Evolutionary conservation across 2,113 vertebrate species (phyloP), one percentile per base, ranked within the genome.

Genomic region (Ranitomeya variabilis): DNA sequence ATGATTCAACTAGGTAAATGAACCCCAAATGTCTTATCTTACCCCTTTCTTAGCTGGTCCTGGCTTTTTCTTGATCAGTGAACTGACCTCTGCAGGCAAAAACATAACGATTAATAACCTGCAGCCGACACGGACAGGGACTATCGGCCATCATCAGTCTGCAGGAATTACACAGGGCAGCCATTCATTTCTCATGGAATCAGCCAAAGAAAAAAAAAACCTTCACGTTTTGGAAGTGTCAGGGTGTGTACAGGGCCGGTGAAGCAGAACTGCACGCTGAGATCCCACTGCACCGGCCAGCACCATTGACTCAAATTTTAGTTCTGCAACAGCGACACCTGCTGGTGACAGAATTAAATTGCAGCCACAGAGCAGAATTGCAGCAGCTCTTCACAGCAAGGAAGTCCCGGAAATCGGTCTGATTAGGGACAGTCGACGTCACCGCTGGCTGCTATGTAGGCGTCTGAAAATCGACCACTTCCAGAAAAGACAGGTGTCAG

Each of bases 61-160:
- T 52, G 94, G 93, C 71, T 96, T 96, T 94, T 95, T 96, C 90
- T 96, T 96, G 82, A 96, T 94, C 67, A 96, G 91, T 21, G 94
- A 95, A 23, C 92, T 91, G 71, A 89, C 87, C 8, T 96, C 95
- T 96, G 93, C 57, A 91, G 93, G 80, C 88, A 55, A 93, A 90
- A 2, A 78, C n/a, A 79, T n/a, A 71, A 6, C 3, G 45, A 7
- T 67, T 31, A 86, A 3, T 9, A 1, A 16, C 31, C 6, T 10
- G 6, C 18, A 52, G 2, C 0, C 14, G 13, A 15, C n/a, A 18
- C 1, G 12, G n/a, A 31, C n/a, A 54, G 15, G 0, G 11, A 23
- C 2, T 6, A 74, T 0, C 19, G 8, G 67, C 10, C 64, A 26
- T 13, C 37, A 23, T 10, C 7, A 23, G 23, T 26, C 66, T 23